Evolutionary conservation across 2,797 vertebrate genomes (phyloP), one percentile per base, ranked within the genome.

Genomic region (Zalophus californianus): DNA sequence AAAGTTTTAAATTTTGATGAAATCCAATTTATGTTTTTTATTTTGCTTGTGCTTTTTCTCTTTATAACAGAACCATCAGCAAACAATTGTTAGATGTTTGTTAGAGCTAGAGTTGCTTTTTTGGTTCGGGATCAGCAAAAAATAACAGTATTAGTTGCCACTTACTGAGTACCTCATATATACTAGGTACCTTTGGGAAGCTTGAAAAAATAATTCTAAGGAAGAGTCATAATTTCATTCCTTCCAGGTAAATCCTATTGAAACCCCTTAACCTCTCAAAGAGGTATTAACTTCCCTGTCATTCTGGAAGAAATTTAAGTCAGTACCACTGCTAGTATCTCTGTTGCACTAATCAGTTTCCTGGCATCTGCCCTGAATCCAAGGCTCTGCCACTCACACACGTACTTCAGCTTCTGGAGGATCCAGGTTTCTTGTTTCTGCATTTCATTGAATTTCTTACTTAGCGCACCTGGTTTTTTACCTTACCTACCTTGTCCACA

Each of bases 1-100:
- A 20, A 85, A 89, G 50, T 92, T 94, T 80, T 89, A 35, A 86
- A 86, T 86, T 85, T 92, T 80, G 44, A 82, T 77, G 14, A 64
- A 73, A 56, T 70, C 29, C 16, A 90, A 0, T 92, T 89, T 73
- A 16, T 73, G 10, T 68, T 90, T 68, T 82, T 64, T 75, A 54
- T 82, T 90, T 58, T 77, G 54, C 52, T 52, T 20, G 2, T 78
- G n/a, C 23, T 35, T 93, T 93, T 94, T 54, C 15, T 32, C 13
- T 89, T 86, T 79, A 38, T 87, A 56, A 56, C 41, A 87, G 60
- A 82, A 60, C 20, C 27, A 50, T 72, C 7, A 64, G 16, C 32
- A 93, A 3, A 82, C 91, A 27, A 68, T 32, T 14, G 0, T 77
- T 96, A 64, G 64, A 41, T 95, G 11, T 54, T 77, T 91, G 86